Percentiles rank a stretch among this genome's conserved stretches.
These are phyloP conservation scores for Larimichthys polyactis DNA, from an alignment of 2,113 vertebrate genomes.

Conservation along the genomic window DNA sequence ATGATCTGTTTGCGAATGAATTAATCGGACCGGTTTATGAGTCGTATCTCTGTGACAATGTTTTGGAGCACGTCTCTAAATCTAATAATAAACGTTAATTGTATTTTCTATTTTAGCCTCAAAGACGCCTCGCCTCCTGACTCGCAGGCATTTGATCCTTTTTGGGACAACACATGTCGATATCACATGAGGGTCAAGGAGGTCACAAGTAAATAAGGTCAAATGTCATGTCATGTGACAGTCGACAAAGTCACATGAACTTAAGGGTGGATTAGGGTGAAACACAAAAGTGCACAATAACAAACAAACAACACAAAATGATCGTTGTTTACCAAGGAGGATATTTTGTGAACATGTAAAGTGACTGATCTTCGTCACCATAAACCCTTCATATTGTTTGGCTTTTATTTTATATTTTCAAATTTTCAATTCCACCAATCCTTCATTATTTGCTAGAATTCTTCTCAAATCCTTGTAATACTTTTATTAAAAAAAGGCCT, in stretches of 20 bases:
- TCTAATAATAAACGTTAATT: neutral
- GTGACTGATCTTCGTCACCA: neutral
- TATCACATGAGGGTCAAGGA: constrained; percentile 21
- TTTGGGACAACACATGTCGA: neutral
- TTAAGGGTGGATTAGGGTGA: constrained; percentile 9
- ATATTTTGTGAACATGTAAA: too few relatives aligned
- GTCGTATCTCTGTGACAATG: constrained; percentile 11
- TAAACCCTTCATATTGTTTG: neutral
- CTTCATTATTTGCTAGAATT: neutral
- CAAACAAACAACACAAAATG: neutral
- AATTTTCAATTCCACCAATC: neutral
- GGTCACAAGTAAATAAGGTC: constrained; percentile 36
- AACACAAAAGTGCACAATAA: constrained; percentile 10
- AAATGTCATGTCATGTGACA: constrained; percentile 36
- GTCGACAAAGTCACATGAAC: constrained; percentile 31
- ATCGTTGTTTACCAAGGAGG: too few relatives aligned
- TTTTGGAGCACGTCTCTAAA: neutral
- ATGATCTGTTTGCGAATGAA: neutral
- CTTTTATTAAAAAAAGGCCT: neutral
- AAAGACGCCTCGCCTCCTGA: neutral
- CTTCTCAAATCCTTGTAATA: neutral
- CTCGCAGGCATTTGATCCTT: neutral
- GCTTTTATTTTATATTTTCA: neutral
- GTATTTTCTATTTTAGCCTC: neutral
- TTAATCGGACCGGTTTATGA: neutral